Evolutionary conservation across 2,113 vertebrate genomes (phyloP).

Genomic region (Turdus rufiventris): DNA sequence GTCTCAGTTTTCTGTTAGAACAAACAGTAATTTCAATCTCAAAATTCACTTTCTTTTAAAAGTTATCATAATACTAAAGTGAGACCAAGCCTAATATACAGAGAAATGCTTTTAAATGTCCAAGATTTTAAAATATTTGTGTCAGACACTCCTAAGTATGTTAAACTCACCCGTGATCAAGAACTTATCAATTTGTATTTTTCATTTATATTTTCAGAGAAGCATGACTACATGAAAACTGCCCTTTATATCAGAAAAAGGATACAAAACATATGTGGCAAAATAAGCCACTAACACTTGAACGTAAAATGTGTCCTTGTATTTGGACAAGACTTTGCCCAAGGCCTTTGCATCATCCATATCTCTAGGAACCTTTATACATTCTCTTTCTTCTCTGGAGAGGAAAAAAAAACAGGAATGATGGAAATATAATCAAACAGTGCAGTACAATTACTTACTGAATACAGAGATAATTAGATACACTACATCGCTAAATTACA

Average conservation of each 20-base stretch:
- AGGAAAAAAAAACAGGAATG: neutral
- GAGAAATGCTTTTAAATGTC: neutral
- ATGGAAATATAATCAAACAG: neutral
- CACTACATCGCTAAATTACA: neutral
- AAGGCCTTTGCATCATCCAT: conserved; percentile 99
- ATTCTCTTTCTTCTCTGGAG: conserved; percentile 89
- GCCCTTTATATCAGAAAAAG: conserved; percentile 69
- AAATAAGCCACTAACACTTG: conserved; percentile 98
- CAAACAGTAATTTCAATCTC: neutral
- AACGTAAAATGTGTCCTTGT: conserved; percentile 96
- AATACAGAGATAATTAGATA: neutral
- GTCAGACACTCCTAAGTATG: neutral
- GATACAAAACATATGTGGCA: conserved; percentile 98
- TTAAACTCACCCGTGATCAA: neutral
- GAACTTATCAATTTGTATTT: neutral
- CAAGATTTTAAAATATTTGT: neutral
- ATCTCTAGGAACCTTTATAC: conserved; percentile 93
- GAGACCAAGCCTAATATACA: neutral
- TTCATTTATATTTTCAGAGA: neutral
- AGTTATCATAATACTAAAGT: neutral
- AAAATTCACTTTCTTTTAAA: neutral
- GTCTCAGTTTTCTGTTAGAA: neutral
- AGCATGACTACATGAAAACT: neutral
- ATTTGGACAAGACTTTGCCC: conserved; percentile 96
- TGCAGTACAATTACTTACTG: neutral